A percentile compares a stretch with the other conserved stretches of the same genome.
phyloP scores from a whole-genome alignment of 2,888 invertebrate genomes.

The Dione juno region DNA sequence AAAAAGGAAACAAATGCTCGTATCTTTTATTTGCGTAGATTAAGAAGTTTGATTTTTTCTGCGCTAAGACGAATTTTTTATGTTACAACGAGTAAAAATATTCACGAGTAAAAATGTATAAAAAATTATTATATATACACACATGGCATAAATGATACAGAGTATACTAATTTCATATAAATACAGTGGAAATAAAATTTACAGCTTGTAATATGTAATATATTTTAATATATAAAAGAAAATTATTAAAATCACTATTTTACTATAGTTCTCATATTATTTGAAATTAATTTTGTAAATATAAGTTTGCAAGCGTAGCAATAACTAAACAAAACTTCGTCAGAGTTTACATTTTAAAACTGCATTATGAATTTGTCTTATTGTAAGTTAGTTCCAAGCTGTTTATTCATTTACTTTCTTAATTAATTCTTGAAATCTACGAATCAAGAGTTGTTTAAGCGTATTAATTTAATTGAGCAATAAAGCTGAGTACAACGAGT shows the following conservation, averaged over 20 bases:
- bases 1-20: too few species aligned
- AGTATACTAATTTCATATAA: too few species aligned
- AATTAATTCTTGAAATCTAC: conserved; percentile 20
- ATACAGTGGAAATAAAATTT: too few species aligned
- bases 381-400: conserved; percentile 18
- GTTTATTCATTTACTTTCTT: conserved; percentile 22
- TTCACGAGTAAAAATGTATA: too few species aligned
- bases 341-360: conserved; percentile 20
- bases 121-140: too few species aligned
- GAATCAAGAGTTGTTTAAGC: conserved; percentile 20
- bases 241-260: background rate
- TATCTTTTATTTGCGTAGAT: too few species aligned
- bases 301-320: conserved; percentile 12
- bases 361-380: conserved; percentile 17
- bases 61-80: too few species aligned
- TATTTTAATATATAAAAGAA: too few species aligned
- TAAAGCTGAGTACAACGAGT: conserved; percentile 5
- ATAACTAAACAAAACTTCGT: conserved; percentile 20
- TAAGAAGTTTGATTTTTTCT: too few species aligned
- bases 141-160: too few species aligned
- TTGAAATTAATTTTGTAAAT: conserved; percentile 10
- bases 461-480: conserved; percentile 19
- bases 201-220: too few species aligned
- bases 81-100: too few species aligned
- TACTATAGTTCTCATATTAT: conserved; percentile 2